A percentile compares a stretch with the other conserved stretches of the same genome.
These are phyloP conservation scores for Acanthurus lineatus DNA, from an alignment of 2,797 vertebrate species.

Conservation along the genomic window DNA sequence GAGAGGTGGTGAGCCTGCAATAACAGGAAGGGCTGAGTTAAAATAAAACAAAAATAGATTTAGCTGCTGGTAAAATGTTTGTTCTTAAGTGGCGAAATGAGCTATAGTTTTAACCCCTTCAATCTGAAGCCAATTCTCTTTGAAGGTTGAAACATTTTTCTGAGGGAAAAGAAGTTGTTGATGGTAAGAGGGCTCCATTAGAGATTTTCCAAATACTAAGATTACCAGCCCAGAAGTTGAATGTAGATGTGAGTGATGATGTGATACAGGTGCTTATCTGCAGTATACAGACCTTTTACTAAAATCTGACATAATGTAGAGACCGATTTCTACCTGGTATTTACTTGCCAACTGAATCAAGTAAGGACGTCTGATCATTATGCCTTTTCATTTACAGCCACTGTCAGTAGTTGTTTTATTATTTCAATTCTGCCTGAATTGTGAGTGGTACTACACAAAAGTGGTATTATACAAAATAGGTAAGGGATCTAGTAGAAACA, in stretches of 20 bases:
- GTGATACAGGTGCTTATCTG: not conserved
- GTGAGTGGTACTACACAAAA: not conserved
- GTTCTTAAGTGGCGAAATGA: not conserved
- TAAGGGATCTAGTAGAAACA: not conserved
- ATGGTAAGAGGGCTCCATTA: not conserved
- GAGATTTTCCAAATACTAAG: not conserved
- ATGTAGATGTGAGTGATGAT: not conserved
- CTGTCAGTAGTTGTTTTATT: not conserved
- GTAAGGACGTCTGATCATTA: not conserved
- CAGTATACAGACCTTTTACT: too few relatives aligned
- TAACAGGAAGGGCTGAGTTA: constrained; percentile 11
- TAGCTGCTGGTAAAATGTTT: constrained; percentile 2
- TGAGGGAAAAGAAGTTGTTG: not conserved
- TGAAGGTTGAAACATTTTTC: not conserved
- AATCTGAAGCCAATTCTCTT: not conserved
- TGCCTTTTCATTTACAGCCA: not conserved
- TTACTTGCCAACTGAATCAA: not conserved
- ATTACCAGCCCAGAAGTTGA: not conserved
- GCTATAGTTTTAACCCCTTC: not conserved
- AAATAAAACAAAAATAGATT: constrained; percentile 22
- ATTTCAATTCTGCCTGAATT: too few relatives aligned
- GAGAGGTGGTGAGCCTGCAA: constrained; percentile 35
- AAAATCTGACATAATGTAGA: not conserved
- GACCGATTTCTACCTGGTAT: not conserved
- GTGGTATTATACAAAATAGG: not conserved